These are phyloP conservation scores for Cerceris ruficornis DNA, from an alignment of 2,888 invertebrate genomes.

Conservation along the genomic window DNA sequence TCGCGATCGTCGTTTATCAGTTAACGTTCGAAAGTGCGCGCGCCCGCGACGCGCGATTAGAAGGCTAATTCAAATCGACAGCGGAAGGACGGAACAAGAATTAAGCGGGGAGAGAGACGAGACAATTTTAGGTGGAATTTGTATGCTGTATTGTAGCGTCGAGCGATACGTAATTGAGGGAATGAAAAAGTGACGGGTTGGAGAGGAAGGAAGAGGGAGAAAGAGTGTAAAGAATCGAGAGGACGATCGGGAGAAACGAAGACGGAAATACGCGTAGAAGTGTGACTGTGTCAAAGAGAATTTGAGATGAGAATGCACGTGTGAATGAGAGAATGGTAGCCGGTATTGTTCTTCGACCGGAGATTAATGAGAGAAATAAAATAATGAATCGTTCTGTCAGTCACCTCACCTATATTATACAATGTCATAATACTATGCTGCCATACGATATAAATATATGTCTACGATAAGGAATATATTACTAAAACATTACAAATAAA, in stretches of 20 bases:
- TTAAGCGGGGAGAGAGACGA: neutral
- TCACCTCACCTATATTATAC: conserved; percentile 79
- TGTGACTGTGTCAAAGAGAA: neutral
- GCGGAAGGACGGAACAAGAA: neutral
- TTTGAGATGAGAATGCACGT: conserved; percentile 13
- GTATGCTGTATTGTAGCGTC: conserved; percentile 28
- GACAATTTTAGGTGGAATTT: neutral
- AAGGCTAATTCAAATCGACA: conserved; percentile 31
- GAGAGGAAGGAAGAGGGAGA: conserved; percentile 22
- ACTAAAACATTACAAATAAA: conserved; percentile 77
- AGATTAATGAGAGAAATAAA: conserved; percentile 59
- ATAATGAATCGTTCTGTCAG: conserved; percentile 76
- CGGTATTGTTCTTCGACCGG: conserved; percentile 41
- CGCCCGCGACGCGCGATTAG: conserved; percentile 46
- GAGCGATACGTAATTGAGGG: conserved; percentile 33
- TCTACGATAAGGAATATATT: conserved; percentile 80
- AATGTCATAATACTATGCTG: conserved; percentile 81
- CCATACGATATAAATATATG: conserved; percentile 81
- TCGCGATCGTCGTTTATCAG: conserved; percentile 32
- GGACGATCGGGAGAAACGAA: conserved; percentile 25
- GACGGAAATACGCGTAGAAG: neutral
- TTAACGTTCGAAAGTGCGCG: conserved; percentile 56
- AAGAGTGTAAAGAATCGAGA: conserved; percentile 19
- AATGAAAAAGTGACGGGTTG: conserved; percentile 8
- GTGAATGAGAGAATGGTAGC: conserved; percentile 39